Evolutionary conservation across 1,140 invertebrate species (phyloP).

Genomic region (Dufourea novaeangliae): DNA sequence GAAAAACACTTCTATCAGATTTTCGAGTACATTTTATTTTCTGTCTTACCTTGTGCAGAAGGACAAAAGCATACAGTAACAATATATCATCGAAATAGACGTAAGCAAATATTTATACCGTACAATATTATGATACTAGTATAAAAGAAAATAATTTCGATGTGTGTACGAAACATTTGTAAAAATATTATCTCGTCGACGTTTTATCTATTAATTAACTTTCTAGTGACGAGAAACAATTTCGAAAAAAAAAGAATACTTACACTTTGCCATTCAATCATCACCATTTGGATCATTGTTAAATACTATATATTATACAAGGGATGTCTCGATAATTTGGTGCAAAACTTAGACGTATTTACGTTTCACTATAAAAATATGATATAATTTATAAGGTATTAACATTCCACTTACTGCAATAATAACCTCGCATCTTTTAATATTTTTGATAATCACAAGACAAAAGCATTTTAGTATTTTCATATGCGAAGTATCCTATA

Average conservation of each 20-base stretch:
- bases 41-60: slow-evolving; percentile 29
- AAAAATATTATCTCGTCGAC: slow-evolving; percentile 47
- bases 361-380: background rate
- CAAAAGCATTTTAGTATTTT: slow-evolving; percentile 4
- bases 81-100: slow-evolving; percentile 65
- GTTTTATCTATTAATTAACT: slow-evolving; percentile 34
- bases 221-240: slow-evolving; percentile 20
- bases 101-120: slow-evolving; percentile 66
- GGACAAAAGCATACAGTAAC: slow-evolving; percentile 18
- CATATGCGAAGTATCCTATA: background rate
- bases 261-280: slow-evolving; percentile 30
- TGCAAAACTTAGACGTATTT: background rate
- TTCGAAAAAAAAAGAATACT: slow-evolving; percentile 10
- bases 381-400: slow-evolving; percentile 3
- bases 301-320: slow-evolving; percentile 7
- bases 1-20: slow-evolving; percentile 43
- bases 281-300: slow-evolving; percentile 42
- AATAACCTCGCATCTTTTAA: background rate
- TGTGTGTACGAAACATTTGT: slow-evolving; percentile 61
- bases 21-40: slow-evolving; percentile 22
- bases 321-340: slow-evolving; percentile 12
- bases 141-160: slow-evolving; percentile 46
- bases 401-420: background rate
- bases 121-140: slow-evolving; percentile 57
- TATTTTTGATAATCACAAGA: background rate